These are phyloP conservation scores for Aphidius gifuensis DNA, from an alignment of 1,140 invertebrate species.

Conservation along the genomic window DNA sequence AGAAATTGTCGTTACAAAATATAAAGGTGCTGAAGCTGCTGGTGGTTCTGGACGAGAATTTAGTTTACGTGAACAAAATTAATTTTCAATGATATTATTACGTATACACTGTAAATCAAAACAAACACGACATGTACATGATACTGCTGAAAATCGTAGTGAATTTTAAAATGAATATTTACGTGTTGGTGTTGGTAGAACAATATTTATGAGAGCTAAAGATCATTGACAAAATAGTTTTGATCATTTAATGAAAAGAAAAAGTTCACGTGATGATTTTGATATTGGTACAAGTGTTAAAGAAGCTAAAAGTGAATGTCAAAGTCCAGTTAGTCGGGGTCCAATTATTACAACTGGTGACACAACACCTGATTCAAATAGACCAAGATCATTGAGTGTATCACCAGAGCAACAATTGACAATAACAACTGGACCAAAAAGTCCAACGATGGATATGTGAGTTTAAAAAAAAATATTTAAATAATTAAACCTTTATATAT, in stretches of 20 bases:
- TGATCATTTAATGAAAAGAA: slow-evolving; percentile 77
- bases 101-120: slow-evolving; percentile 84
- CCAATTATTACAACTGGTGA: slow-evolving; percentile 36
- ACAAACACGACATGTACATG: slow-evolving; percentile 83
- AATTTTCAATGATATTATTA: slow-evolving; percentile 86
- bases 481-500: too few relatives aligned
- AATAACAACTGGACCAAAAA: slow-evolving; percentile 59
- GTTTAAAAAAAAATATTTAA: too few relatives aligned
- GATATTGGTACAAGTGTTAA: slow-evolving; percentile 37
- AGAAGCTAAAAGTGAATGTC: slow-evolving; percentile 43
- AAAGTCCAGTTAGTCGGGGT: slow-evolving; percentile 33
- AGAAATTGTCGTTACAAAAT: slow-evolving; percentile 77
- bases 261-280: slow-evolving; percentile 70
- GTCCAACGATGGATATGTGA: slow-evolving; percentile 85
- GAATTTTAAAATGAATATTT: slow-evolving; percentile 85
- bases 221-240: slow-evolving; percentile 79
- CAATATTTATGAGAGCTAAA: slow-evolving; percentile 84
- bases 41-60: slow-evolving; percentile 47
- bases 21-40: slow-evolving; percentile 70
- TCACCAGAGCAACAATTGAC: slow-evolving; percentile 52
- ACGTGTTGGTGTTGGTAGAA: slow-evolving; percentile 65
- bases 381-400: slow-evolving; percentile 59
- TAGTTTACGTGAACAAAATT: slow-evolving; percentile 74
- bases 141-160: slow-evolving; percentile 83
- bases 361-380: slow-evolving; percentile 44